Percentiles rank a stretch among this genome's conserved stretches.
Conservation (phyloP, 2,888 invertebrate species). For the Hirudinaria manillensis region DNA sequence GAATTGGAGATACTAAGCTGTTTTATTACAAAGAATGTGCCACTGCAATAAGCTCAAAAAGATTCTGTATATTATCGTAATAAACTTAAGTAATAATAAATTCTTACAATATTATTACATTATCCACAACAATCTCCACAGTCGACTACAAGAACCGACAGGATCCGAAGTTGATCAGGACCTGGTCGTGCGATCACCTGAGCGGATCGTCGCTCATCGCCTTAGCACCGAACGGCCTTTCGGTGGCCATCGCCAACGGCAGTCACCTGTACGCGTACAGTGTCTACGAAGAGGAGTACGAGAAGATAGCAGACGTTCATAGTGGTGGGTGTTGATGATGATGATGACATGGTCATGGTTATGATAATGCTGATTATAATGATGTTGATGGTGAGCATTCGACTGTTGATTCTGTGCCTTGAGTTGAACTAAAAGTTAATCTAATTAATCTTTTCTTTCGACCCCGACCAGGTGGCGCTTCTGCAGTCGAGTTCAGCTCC, state of each 20-base stretch:
- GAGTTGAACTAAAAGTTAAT: too few species aligned
- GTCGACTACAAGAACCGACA: conserved; percentile 75
- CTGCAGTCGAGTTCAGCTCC: conserved; percentile 68
- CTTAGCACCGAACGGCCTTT: conserved; percentile 73
- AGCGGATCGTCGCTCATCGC: conserved; percentile 58
- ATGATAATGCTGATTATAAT: not conserved
- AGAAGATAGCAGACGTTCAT: conserved; percentile 65
- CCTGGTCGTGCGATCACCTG: conserved; percentile 57
- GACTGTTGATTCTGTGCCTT: too few species aligned
- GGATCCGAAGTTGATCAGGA: conserved; percentile 67
- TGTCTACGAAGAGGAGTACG: conserved; percentile 63
- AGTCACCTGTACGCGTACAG: conserved; percentile 66
- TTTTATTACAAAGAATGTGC: too few species aligned
- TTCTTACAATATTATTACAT: conserved; percentile 13
- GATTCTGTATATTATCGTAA: too few species aligned
- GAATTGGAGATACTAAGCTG: too few species aligned
- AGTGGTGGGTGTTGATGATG: conserved; percentile 47
- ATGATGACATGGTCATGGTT: not conserved
- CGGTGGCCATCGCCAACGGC: conserved; percentile 67
- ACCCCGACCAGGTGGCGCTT: conserved; percentile 64
- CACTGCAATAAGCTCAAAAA: too few species aligned
- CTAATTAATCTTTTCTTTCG: not conserved
- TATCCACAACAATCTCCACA: conserved; percentile 49
- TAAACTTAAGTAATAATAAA: too few species aligned
- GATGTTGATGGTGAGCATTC: not conserved